phyloP scores from a whole-genome alignment of 1,140 invertebrate species.

The Tetraneura akinire region DNA sequence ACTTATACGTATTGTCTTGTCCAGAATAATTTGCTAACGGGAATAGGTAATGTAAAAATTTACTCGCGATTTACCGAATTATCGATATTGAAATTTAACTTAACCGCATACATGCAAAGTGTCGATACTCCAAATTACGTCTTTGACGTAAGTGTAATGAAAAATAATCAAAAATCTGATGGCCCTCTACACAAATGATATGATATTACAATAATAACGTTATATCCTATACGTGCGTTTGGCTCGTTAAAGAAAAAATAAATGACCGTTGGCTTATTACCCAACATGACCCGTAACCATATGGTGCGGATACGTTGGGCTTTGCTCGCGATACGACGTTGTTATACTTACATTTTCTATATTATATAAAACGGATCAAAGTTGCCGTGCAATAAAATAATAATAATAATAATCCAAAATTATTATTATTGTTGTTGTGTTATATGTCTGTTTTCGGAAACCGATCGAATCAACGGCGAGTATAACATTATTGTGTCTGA shows the following conservation, averaged over 20 bases:
- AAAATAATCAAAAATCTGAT: background rate
- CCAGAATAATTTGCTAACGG: too few species aligned
- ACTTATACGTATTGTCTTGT: too few species aligned
- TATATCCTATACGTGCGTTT: constrained; percentile 11
- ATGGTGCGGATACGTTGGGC: background rate
- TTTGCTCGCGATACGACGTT: background rate
- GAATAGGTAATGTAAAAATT: too few species aligned
- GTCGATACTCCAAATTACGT: too few species aligned
- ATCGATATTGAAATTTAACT: too few species aligned
- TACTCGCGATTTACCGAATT: too few species aligned
- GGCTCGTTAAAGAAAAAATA: background rate
- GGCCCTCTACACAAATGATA: too few species aligned
- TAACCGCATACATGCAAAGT: too few species aligned
- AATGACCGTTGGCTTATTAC: constrained; percentile 1
- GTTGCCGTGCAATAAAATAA: background rate
- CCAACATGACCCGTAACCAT: background rate
- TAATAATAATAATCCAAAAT: background rate
- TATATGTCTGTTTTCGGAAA: constrained; percentile 19
- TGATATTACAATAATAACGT: too few species aligned
- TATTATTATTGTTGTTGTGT: background rate
- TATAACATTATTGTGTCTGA: too few species aligned
- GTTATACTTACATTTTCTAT: background rate
- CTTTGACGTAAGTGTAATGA: background rate
- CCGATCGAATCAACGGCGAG: background rate
- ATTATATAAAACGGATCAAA: background rate